Evolutionary conservation across 2,888 invertebrate species (phyloP).

Genomic region (Acronicta alni): DNA sequence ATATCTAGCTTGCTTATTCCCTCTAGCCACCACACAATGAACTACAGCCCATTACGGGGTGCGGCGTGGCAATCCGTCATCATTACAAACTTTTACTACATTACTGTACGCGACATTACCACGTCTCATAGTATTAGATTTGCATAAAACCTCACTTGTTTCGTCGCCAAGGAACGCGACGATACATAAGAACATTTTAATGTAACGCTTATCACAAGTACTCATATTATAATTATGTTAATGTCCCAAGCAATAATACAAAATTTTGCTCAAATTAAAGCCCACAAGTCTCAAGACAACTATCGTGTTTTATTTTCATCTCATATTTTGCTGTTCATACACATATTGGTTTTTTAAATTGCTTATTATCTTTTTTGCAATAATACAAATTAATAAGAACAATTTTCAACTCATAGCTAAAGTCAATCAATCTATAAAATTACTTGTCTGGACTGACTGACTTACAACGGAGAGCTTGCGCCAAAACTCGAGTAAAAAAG

Average conservation of each 20-base stretch:
- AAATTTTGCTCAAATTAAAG: conserved; percentile 34
- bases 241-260: conserved; percentile 33
- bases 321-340: neutral
- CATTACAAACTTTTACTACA: conserved; percentile 47
- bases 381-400: no score
- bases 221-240: conserved; percentile 39
- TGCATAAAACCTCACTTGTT: conserved; percentile 44
- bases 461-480: no score
- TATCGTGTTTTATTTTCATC: conserved; percentile 37
- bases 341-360: neutral
- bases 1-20: no score
- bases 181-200: conserved; percentile 32
- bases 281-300: conserved; percentile 24
- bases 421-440: no score
- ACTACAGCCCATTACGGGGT: no score
- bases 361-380: no score
- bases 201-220: conserved; percentile 23
- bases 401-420: no score
- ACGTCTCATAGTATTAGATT: conserved; percentile 36
- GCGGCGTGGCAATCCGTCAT: conserved; percentile 40
- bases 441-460: no score
- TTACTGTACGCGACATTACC: conserved; percentile 23
- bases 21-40: no score
- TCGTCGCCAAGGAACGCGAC: conserved; percentile 25
- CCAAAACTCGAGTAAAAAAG: no score